phyloP scores from a whole-genome alignment of 2,113 vertebrate species.

The Thunnus maccoyii region DNA sequence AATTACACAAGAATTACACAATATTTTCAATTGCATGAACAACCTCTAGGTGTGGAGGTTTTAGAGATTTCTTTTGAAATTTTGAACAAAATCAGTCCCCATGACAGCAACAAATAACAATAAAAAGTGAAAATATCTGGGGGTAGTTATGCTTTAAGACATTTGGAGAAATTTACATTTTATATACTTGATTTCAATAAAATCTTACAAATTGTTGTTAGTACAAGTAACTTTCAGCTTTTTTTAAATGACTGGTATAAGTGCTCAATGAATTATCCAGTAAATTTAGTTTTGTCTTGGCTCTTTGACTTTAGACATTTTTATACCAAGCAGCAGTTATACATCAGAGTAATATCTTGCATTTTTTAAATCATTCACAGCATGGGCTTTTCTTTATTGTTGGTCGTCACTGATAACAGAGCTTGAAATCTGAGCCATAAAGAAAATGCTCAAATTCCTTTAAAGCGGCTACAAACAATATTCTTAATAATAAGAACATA shows the following conservation, averaged over 20 bases:
- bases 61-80: not conserved
- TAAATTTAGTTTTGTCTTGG: not conserved
- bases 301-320: not conserved
- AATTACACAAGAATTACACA: not conserved
- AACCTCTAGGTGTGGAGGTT: not conserved
- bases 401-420: not conserved
- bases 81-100: not conserved
- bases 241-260: no score
- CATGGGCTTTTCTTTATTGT: not conserved
- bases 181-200: not conserved
- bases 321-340: not conserved
- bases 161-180: not conserved
- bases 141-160: not conserved
- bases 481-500: no score
- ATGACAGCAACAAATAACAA: not conserved
- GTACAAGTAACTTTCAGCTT: not conserved
- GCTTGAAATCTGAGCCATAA: no score
- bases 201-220: not conserved
- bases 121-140: not conserved
- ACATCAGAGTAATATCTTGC: not conserved
- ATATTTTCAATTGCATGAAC: not conserved
- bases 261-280: not conserved
- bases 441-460: no score
- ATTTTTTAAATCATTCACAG: not conserved
- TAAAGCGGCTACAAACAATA: no score